Conservation (phyloP, 1,140 invertebrate genomes). For the Oncopeltus fasciatus region DNA sequence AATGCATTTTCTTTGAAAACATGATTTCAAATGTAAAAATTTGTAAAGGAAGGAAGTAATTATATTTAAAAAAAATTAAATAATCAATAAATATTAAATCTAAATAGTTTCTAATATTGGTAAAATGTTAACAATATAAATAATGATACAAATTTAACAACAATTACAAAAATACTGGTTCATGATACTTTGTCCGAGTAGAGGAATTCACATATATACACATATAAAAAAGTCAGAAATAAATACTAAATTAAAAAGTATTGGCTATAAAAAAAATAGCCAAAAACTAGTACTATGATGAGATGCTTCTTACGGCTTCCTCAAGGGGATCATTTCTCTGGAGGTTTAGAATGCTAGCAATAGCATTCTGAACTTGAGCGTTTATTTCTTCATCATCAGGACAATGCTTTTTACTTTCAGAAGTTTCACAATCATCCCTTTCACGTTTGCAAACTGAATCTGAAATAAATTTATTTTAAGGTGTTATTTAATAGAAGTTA, state of each 20-base stretch:
- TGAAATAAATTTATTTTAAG: background rate
- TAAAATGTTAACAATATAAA: conserved; percentile 4
- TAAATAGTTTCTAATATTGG: conserved; percentile 3
- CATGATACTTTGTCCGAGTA: background rate
- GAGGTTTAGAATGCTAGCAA: conserved; percentile 59
- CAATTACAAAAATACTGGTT: conserved; percentile 9
- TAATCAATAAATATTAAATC: conserved; percentile 3
- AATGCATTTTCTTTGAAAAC: no score
- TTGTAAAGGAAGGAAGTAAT: no score
- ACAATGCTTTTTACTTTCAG: conserved; percentile 28
- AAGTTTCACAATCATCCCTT: conserved; percentile 30
- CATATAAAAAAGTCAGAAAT: background rate
- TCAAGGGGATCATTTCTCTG: conserved; percentile 39
- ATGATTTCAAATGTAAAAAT: no score
- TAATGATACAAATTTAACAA: conserved; percentile 9
- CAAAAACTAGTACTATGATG: conserved; percentile 30
- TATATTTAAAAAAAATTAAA: background rate
- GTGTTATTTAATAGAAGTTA: background rate
- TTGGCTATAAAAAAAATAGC: background rate
- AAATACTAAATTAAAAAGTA: background rate
- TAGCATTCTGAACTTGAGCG: conserved; percentile 60
- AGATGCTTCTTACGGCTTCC: conserved; percentile 40
- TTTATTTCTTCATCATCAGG: conserved; percentile 39
- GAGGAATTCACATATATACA: background rate
- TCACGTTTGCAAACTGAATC: conserved; percentile 28